Evolutionary conservation across 2,888 invertebrate species (phyloP).

Genomic region (Ectemnius cavifrons): DNA sequence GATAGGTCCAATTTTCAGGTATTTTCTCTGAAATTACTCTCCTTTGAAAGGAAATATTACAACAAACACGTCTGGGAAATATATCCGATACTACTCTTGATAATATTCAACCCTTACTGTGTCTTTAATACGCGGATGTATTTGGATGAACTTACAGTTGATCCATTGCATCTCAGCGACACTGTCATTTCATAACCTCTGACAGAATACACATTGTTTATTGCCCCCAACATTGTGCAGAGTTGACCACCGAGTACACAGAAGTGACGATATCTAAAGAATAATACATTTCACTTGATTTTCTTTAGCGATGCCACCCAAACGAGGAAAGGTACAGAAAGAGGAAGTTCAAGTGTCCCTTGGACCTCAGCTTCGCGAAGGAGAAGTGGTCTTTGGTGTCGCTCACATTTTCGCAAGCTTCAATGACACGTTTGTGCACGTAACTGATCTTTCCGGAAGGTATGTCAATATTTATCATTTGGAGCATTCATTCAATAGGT

Average conservation of each 20-base stretch:
- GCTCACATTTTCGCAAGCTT: conserved; percentile 99
- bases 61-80: conserved; percentile 5
- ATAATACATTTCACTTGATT: conserved; percentile 19
- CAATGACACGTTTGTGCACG: conserved; percentile 99
- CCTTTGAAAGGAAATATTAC: conserved; percentile 38
- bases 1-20: conserved; percentile 54
- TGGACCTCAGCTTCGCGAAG: conserved; percentile 97
- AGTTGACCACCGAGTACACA: neutral
- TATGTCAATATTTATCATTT: conserved; percentile 67
- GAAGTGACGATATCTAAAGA: neutral
- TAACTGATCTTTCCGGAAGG: conserved; percentile 98
- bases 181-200: conserved; percentile 47
- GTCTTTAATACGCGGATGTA: conserved; percentile 27
- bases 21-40: conserved; percentile 31
- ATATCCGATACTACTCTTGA: neutral
- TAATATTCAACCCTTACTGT: neutral
- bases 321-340: conserved; percentile 97
- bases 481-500: neutral
- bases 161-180: conserved; percentile 11
- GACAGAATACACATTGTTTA: conserved; percentile 25
- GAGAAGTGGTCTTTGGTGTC: conserved; percentile 98
- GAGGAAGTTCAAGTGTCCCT: conserved; percentile 98
- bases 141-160: conserved; percentile 42
- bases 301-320: conserved; percentile 90
- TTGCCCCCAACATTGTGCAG: neutral